These are phyloP conservation scores for Lamellibrachia columna DNA, from an alignment of 2,888 invertebrate species.

Conservation along the genomic window DNA sequence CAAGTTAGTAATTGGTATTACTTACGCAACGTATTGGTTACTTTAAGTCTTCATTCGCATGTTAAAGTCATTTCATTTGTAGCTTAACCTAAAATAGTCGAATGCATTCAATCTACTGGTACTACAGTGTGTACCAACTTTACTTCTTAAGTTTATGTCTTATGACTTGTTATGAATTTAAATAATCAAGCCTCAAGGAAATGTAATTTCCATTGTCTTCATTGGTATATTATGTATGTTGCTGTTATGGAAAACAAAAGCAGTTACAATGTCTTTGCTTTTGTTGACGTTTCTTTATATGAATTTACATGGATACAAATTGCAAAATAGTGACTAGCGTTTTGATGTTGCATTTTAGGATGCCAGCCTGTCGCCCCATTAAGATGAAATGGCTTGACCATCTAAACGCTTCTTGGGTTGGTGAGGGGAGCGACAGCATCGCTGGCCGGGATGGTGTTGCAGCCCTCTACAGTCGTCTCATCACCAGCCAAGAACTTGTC, in stretches of 20 bases:
- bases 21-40: neutral
- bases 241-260: neutral
- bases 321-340: neutral
- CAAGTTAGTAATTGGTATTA: too few species aligned
- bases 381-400: slow-evolving; percentile 71
- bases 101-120: too few species aligned
- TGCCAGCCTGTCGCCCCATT: slow-evolving; percentile 34
- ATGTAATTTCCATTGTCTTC: neutral
- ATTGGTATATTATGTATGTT: neutral
- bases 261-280: neutral
- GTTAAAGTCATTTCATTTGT: neutral
- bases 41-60: neutral
- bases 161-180: neutral
- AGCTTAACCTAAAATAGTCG: neutral
- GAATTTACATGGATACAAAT: neutral
- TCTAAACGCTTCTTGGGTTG: slow-evolving; percentile 72
- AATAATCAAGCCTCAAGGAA: neutral
- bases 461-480: slow-evolving; percentile 70
- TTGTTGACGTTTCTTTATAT: neutral
- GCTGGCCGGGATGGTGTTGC: slow-evolving; percentile 70
- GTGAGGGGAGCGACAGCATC: slow-evolving; percentile 71
- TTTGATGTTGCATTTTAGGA: neutral
- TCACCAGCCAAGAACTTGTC: slow-evolving; percentile 68
- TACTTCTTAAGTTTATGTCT: neutral
- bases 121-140: too few species aligned